Conservation (phyloP, 2,888 invertebrate genomes). For the Mesochorus sp. region DNA sequence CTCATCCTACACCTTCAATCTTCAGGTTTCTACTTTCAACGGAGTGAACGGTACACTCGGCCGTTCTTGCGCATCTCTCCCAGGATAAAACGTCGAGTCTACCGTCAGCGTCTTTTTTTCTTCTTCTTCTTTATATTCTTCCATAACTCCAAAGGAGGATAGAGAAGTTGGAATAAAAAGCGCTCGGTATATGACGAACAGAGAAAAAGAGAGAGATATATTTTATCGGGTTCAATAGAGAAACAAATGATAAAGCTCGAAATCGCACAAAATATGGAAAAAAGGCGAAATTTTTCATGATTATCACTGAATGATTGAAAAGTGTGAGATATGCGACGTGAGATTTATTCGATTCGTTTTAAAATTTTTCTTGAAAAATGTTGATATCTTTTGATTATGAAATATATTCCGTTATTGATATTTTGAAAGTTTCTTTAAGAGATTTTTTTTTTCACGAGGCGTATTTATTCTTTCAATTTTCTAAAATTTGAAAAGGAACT, state of each 20-base stretch:
- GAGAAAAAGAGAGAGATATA: not conserved
- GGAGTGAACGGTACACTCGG: not conserved
- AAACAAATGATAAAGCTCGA: not conserved
- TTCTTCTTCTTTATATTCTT: slow-evolving; percentile 1
- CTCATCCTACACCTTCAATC: slow-evolving; percentile 40
- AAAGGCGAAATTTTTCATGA: not conserved
- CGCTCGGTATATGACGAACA: not conserved
- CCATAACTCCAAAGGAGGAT: not conserved
- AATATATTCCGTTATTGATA: no score
- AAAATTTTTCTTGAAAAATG: not conserved
- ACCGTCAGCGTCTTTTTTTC: not conserved
- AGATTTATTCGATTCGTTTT: not conserved
- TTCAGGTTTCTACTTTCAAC: slow-evolving; percentile 50
- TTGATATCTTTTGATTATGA: no score
- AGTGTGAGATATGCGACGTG: not conserved
- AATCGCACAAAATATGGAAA: not conserved
- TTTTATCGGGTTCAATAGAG: not conserved
- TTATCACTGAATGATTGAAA: not conserved
- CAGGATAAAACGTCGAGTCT: not conserved
- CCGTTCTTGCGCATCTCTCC: slow-evolving; percentile 18
- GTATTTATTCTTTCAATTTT: no score
- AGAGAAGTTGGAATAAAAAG: not conserved
- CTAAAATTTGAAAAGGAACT: no score
- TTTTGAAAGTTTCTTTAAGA: not conserved
- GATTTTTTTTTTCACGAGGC: no score